Evolutionary conservation across 2,888 invertebrate species (phyloP), one percentile per base, ranked within the genome.

Genomic region (Barypeithes pellucidus): DNA sequence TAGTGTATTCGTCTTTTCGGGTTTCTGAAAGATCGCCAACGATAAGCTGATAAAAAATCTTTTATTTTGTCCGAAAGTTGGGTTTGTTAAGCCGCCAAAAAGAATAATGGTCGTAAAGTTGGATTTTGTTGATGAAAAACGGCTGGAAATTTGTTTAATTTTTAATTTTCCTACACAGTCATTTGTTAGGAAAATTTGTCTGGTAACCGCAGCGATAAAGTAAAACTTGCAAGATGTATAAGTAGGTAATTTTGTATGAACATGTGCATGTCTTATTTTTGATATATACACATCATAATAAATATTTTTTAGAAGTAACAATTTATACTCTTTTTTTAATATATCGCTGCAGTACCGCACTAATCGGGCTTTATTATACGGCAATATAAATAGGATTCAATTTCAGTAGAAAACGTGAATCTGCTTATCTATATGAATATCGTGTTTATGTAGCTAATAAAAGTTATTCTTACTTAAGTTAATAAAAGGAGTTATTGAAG

Each of bases 31-130:
- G 66, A 66, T 57, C 16, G 33, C 33, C 33, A 33, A 57, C 33
- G 54, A 57, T 52, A 52, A 66, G 66, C 66, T 36, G 52, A 66
- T 66, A 66, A 66, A 66, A 66, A 66, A 54, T 52, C 66, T 66
- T 66, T 66, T 50, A 66, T 33, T 39, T 66, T 39, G 66, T 52
- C 66, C 66, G 36, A 39, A 66, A 66, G 54, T 66, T 54, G 18
- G 50, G 36, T 66, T 66, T 66, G 39, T 66, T 66, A 66, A 66
- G 66, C 36, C 52, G 33, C 36, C n/a, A 52, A 54, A 52, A 57
- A 57, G 54, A 57, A 57, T 57, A 33, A 57, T 57, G 18, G 33
- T 9, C 33, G 16, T 29, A 33, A 57, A 33, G 16, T 33, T 16
- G 33, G 16, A 11, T 29, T 18, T 8, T 24, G 33, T 57, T 33